These are phyloP conservation scores for Bibio marci DNA, from an alignment of 2,888 invertebrate genomes.

Conservation along the genomic window DNA sequence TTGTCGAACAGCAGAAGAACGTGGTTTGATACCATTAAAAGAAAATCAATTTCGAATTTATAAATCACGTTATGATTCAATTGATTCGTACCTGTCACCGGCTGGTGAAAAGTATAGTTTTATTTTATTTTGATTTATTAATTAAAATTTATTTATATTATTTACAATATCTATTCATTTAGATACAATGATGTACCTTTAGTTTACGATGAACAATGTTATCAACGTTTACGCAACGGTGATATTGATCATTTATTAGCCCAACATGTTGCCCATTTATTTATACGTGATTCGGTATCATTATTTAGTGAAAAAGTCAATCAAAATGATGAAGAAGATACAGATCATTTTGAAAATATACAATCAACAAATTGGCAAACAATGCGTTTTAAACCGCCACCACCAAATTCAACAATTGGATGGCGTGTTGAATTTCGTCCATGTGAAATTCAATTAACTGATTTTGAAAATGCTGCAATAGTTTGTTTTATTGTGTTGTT, in stretches of 20 bases:
- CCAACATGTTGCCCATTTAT: conserved; percentile 92
- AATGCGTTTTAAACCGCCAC: conserved; percentile 97
- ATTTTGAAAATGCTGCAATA: conserved; percentile 98
- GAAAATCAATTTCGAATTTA: conserved; percentile 66
- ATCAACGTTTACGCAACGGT: conserved; percentile 63
- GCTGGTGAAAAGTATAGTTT: conserved; percentile 49
- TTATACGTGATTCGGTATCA: conserved; percentile 92
- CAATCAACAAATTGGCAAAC: conserved; percentile 99
- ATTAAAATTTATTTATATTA: no score
- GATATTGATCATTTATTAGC: conserved; percentile 88
- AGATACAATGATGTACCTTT: conserved; percentile 89
- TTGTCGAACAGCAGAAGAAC: conserved; percentile 83
- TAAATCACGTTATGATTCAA: conserved; percentile 95
- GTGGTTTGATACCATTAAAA: conserved; percentile 55
- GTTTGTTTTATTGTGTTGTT: conserved; percentile 95
- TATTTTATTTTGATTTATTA: conserved; percentile 8
- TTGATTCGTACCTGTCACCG: conserved; percentile 89
- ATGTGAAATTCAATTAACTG: conserved; percentile 94
- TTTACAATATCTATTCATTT: conserved; percentile 12
- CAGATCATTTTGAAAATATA: conserved; percentile 99
- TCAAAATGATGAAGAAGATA: conserved; percentile 83
- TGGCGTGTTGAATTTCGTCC: conserved; percentile 99
- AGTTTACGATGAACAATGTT: conserved; percentile 69
- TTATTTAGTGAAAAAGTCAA: conserved; percentile 88
- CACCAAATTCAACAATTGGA: conserved; percentile 88